phyloP scores from a whole-genome alignment of 2,888 invertebrate species.

The Dynastes grantii region DNA sequence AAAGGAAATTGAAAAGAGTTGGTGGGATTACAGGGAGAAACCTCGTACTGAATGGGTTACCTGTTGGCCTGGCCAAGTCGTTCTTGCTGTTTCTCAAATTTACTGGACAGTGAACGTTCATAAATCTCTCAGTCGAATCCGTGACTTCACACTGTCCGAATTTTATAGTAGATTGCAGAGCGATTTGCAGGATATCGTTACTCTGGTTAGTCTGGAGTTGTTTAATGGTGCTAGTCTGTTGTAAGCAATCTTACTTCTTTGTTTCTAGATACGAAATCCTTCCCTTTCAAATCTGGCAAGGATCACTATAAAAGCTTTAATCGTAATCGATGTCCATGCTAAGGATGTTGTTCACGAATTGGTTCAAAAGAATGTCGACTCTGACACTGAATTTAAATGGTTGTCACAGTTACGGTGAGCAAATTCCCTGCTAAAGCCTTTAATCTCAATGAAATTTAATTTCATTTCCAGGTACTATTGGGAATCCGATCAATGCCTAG shows the following conservation, averaged over 20 bases:
- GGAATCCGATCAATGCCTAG: conserved; percentile 78
- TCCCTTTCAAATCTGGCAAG: conserved; percentile 80
- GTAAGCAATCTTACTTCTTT: neutral
- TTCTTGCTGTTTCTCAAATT: conserved; percentile 85
- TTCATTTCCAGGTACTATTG: conserved; percentile 76
- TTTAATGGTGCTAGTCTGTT: neutral
- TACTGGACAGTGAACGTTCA: conserved; percentile 89
- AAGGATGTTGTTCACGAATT: conserved; percentile 85
- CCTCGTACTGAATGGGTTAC: conserved; percentile 80
- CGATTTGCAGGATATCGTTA: conserved; percentile 84
- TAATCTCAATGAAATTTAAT: neutral
- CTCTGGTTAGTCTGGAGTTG: conserved; percentile 69
- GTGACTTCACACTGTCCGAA: conserved; percentile 71
- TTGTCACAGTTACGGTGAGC: conserved; percentile 79
- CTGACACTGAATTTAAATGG: conserved; percentile 89
- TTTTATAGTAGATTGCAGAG: conserved; percentile 74
- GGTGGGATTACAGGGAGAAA: conserved; percentile 76
- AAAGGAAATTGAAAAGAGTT: conserved; percentile 79
- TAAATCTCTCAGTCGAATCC: conserved; percentile 75
- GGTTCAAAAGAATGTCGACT: conserved; percentile 76
- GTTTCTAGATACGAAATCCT: conserved; percentile 74
- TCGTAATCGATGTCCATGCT: conserved; percentile 90
- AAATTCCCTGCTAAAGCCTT: neutral
- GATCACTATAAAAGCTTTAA: conserved; percentile 86
- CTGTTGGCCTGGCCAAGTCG: conserved; percentile 88